These are phyloP conservation scores for Alligator mississippiensis DNA, from an alignment of 2,113 vertebrate species.

Conservation along the genomic window DNA sequence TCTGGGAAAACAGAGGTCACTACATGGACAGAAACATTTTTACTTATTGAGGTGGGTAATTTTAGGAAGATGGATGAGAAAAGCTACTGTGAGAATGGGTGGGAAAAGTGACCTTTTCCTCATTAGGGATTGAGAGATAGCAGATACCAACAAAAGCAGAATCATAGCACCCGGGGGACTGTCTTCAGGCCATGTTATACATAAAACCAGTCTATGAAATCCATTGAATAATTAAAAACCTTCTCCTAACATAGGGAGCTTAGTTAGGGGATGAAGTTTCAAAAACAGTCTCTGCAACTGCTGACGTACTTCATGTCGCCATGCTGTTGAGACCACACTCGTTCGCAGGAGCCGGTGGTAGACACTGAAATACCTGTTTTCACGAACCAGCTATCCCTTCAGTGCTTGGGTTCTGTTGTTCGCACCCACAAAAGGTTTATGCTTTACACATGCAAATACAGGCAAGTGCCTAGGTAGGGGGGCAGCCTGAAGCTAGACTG, in stretches of 20 bases:
- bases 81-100: neutral
- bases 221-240: neutral
- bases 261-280: neutral
- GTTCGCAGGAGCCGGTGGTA: neutral
- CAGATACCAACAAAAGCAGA: neutral
- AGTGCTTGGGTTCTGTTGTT: neutral
- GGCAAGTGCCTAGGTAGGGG: neutral
- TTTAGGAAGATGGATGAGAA: constrained; percentile 41
- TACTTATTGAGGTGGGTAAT: constrained; percentile 12
- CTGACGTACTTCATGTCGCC: neutral
- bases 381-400: neutral
- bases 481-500: neutral
- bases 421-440: neutral
- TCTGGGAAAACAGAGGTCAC: constrained; percentile 33
- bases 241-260: rapidly evolving
- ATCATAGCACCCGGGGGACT: rapidly evolving
- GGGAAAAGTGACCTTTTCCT: neutral
- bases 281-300: neutral
- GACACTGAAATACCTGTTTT: neutral
- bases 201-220: neutral
- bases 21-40: constrained; percentile 33
- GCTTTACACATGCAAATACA: neutral
- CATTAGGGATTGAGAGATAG: neutral
- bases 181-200: neutral
- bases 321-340: neutral